Evolutionary conservation across 1,140 invertebrate genomes (phyloP), one percentile per base, ranked within the genome.

Genomic region (Lepidurus packardi): DNA sequence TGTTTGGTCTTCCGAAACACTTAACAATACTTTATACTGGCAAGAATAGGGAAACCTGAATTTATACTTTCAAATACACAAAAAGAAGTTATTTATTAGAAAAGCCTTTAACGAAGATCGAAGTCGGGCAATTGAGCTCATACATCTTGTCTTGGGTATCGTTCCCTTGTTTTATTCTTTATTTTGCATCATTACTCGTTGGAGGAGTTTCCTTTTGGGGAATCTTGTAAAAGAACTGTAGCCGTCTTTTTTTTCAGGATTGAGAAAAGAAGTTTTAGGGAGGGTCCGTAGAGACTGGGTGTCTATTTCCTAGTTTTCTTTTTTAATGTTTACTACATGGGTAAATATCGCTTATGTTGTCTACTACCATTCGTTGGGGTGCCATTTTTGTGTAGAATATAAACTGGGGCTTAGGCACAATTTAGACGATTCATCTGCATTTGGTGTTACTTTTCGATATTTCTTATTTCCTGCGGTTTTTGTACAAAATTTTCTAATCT

Each of bases 131-230:
- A 65, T 65, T 65, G n/a, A 65, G 53, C 21, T 65, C 53, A 65
- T 65, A 65, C 16, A 65, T 65, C 53, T 65, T 65, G 53, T n/a
- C n/a, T 65, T 13, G 21, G 21, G 53, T 65, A 65, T 65, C 53
- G 53, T 34, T 34, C 34, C 53, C 21, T 65, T 65, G 7, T 65
- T 7, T 21, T 65, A 7, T 13, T n/a, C 21, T 21, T 13, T 65
- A n/a, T 65, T 65, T 65, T 21, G 53, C 53, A 65, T 65, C 53
- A 16, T 21, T 65, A 65, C 53, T 4, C 53, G 53, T 21, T 65
- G 53, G 21, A 65, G 21, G 21, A 65, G 53, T 65, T 16, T 21
- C 53, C 6, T 65, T 65, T 65, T 21, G 7, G 7, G 53, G 53
- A 16, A 65, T 13, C 8, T 65, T 65, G 16, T 21, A 65, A 7